These are phyloP conservation scores for Tetrapedia diversipes DNA, from an alignment of 2,888 invertebrate species.

Conservation along the genomic window DNA sequence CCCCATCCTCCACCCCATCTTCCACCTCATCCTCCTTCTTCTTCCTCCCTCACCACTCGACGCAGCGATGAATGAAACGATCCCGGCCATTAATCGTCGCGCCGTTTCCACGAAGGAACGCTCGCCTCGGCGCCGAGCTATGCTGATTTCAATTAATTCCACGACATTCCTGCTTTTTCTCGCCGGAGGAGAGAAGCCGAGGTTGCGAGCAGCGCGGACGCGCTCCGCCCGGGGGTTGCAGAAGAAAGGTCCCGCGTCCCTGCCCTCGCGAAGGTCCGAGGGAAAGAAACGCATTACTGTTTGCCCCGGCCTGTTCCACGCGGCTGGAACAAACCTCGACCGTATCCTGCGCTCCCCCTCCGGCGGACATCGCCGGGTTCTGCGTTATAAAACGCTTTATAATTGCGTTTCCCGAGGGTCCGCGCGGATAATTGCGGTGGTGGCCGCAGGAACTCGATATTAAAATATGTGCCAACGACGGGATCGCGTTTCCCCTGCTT, in stretches of 20 bases:
- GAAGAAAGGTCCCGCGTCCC: conserved; percentile 12
- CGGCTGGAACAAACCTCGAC: neutral
- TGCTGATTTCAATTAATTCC: conserved; percentile 76
- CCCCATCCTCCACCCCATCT: too few species aligned
- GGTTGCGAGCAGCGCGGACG: conserved; percentile 41
- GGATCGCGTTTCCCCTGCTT: too few species aligned
- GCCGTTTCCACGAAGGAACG: conserved; percentile 68
- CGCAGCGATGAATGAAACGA: conserved; percentile 70
- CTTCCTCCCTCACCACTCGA: conserved; percentile 20
- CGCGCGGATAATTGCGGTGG: conserved; percentile 70
- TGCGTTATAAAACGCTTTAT: conserved; percentile 59
- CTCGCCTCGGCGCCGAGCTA: conserved; percentile 65
- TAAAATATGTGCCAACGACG: conserved; percentile 67
- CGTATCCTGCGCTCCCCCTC: neutral
- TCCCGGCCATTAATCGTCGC: conserved; percentile 67
- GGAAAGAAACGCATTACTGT: conserved; percentile 61
- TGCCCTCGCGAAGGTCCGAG: neutral
- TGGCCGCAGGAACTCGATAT: conserved; percentile 68
- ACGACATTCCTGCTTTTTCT: conserved; percentile 68
- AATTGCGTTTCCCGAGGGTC: conserved; percentile 51
- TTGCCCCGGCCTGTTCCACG: conserved; percentile 18
- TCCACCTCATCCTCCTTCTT: too few species aligned
- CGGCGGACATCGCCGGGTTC: conserved; percentile 5
- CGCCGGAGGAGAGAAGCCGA: conserved; percentile 14
- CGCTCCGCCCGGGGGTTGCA: conserved; percentile 29